These are phyloP conservation scores for Centropristis striata DNA, from an alignment of 2,113 vertebrate species.

Conservation along the genomic window DNA sequence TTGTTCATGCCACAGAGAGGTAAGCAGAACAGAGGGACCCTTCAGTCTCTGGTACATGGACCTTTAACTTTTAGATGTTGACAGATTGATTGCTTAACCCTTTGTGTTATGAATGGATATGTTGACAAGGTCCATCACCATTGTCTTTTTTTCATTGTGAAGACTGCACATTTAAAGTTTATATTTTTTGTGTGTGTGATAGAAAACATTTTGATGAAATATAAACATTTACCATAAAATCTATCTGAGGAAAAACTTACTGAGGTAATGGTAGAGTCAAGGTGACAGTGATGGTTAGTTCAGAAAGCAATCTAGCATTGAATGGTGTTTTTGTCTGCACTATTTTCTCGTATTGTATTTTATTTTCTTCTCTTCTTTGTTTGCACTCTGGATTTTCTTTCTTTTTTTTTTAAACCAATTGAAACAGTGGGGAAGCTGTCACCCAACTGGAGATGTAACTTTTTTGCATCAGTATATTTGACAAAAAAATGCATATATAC, in stretches of 20 bases:
- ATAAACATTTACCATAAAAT: not conserved
- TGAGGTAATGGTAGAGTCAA: not conserved
- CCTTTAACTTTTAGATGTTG: constrained; percentile 1
- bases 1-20: not conserved
- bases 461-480: too few relatives aligned
- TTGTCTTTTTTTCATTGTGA: not conserved
- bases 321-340: not conserved
- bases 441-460: too few relatives aligned
- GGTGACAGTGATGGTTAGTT: not conserved
- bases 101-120: not conserved
- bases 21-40: not conserved
- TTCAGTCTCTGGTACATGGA: not conserved
- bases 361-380: not conserved
- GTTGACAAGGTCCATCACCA: not conserved
- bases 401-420: not conserved
- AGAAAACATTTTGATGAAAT: not conserved
- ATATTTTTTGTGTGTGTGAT: not conserved
- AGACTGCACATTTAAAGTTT: not conserved
- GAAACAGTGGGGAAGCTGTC: not conserved
- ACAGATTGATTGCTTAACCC: constrained; percentile 4
- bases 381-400: not conserved
- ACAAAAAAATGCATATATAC: too few relatives aligned
- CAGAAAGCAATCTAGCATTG: not conserved
- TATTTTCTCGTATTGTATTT: not conserved
- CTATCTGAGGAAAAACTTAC: not conserved